Base-by-base conservation (phyloP, 2,888 invertebrate species). In the Nymphalis c-album region DNA sequence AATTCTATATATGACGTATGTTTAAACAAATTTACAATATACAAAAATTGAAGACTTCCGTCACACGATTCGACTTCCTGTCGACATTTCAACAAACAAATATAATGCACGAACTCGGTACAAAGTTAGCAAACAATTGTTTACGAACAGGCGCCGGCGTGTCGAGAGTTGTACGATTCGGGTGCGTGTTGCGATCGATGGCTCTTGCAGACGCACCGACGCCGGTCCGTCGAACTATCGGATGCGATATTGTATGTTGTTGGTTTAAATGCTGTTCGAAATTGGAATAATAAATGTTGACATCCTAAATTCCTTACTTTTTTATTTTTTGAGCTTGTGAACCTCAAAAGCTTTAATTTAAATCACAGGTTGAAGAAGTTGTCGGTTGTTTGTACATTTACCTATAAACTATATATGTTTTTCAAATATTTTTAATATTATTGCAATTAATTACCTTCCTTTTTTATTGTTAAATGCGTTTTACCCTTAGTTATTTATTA, bases 141-240 rank as follows among this genome's bases (percentile, higher is more conserved):
- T 57, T 45, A 57, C 63, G 70, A 66, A 59, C 48, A 22, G 76
- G 74, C 74, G 77, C 74, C 75, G 75, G 71, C 45, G 64, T 60
- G 76, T 70, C 75, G 75, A 59, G 68, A 62, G 48, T 18, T 66
- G 62, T 76, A 76, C 71, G 76, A 74, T 77, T 74, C 78, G 78
- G 78, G 79, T 85, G 85, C 85, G 86, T 86, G 18, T 46, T 16
- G 77, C 86, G 88, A 88, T 90, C 90, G 86, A 90, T 90, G 87
- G 73, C 71, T 75, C 61, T 50, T 76, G 77, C 77, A 90, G 90
- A 90, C 90, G 77, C 69, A 69, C 75, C 79, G 90, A 82, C 87
- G 86, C 86, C 87, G 79, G 72, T 71, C 62, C 63, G 68, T 71
- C 35, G 50, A 50, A 40, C 66, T 60, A 53, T 69, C 74, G 73